Evolutionary conservation across 35 echinoderm and acorn worm species (phyloP).

Genomic region (Stichopus chloronotus): DNA sequence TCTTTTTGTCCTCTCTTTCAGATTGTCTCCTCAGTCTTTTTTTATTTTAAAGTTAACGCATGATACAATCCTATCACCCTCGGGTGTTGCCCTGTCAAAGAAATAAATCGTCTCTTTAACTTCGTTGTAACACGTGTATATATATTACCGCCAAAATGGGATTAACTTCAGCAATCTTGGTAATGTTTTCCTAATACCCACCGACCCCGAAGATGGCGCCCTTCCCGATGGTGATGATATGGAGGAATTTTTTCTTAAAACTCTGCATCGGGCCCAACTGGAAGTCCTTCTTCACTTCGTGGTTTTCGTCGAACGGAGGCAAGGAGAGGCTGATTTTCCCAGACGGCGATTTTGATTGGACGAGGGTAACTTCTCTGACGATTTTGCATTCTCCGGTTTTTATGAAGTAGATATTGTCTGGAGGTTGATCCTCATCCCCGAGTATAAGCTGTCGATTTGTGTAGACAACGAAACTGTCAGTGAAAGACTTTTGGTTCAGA

Average conservation of each 20-base stretch:
- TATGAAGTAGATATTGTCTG: slow-evolving; percentile 91
- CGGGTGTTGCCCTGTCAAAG: too few relatives aligned
- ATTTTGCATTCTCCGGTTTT: slow-evolving; percentile 86
- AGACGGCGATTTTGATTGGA: slow-evolving; percentile 63
- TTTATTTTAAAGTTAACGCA: too few relatives aligned
- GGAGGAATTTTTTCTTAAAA: slow-evolving; percentile 64
- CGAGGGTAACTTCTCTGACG: slow-evolving; percentile 68
- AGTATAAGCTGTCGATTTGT: slow-evolving; percentile 73
- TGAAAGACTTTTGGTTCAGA: background rate
- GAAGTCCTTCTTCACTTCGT: slow-evolving; percentile 58
- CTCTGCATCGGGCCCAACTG: slow-evolving; percentile 54
- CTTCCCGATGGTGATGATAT: slow-evolving; percentile 79
- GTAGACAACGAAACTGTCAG: background rate
- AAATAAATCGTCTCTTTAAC: too few relatives aligned
- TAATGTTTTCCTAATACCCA: slow-evolving; percentile 9
- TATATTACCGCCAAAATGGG: too few relatives aligned
- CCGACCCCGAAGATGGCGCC: slow-evolving; percentile 94
- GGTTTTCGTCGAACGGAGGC: slow-evolving; percentile 58
- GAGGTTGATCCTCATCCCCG: slow-evolving; percentile 61
- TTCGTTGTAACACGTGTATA: too few relatives aligned
- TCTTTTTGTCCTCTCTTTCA: too few relatives aligned
- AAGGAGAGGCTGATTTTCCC: slow-evolving; percentile 64
- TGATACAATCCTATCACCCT: too few relatives aligned
- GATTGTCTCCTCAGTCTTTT: too few relatives aligned
- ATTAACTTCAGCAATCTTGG: background rate